A percentile compares a stretch with the other conserved stretches of the same genome.
Evolutionary conservation across 2,888 invertebrate genomes (phyloP).

Genomic region (Eueremaeus valkanovi): DNA sequence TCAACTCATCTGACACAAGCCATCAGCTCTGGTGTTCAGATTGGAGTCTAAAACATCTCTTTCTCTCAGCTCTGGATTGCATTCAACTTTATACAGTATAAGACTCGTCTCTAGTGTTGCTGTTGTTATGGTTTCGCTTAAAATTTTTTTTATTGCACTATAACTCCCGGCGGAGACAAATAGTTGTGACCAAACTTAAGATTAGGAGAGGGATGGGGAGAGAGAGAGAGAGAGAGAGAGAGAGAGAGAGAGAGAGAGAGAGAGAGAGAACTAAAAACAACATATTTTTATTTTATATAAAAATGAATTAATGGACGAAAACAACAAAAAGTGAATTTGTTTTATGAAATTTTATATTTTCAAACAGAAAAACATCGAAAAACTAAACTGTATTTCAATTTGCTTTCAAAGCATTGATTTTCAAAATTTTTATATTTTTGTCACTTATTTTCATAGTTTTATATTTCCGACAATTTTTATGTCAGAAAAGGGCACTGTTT

Average conservation of each 20-base stretch:
- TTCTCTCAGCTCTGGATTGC: neutral
- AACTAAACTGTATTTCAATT: neutral
- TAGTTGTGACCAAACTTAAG: neutral
- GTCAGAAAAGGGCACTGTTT: neutral
- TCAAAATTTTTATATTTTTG: slow-evolving; percentile 5
- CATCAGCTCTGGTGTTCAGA: neutral
- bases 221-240: no score
- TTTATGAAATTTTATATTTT: no score
- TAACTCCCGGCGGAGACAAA: neutral
- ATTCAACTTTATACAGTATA: neutral
- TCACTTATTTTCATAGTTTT: slow-evolving; percentile 10
- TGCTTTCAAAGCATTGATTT: slow-evolving; percentile 14
- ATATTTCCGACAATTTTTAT: neutral
- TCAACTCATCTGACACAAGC: slow-evolving; percentile 1
- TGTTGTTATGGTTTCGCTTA: neutral
- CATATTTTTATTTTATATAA: neutral
- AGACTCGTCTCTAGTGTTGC: neutral
- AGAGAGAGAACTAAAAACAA: no score
- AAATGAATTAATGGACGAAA: neutral
- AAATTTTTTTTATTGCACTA: neutral
- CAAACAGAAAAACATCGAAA: neutral
- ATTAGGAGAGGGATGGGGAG: no score
- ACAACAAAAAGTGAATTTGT: no score
- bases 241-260: neutral
- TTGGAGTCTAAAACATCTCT: no score